Evolutionary conservation across 2,888 invertebrate species (phyloP).

Genomic region (Gerris lacustris): DNA sequence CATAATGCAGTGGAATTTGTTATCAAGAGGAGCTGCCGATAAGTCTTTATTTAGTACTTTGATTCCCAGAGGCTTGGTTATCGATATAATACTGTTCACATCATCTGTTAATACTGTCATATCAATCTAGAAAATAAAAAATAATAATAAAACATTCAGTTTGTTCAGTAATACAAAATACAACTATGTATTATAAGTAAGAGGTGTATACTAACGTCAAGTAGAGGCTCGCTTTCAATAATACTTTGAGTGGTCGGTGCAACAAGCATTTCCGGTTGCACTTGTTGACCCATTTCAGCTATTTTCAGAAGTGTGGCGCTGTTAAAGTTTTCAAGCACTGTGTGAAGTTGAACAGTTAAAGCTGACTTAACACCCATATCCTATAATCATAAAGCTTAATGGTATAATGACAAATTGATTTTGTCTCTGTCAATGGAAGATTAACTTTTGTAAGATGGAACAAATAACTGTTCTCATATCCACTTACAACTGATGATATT

Average conservation of each 20-base stretch:
- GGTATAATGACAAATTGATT: no score
- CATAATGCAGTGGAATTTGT: slow-evolving; percentile 54
- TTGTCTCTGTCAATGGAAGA: no score
- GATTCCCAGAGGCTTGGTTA: slow-evolving; percentile 48
- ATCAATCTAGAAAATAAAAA: slow-evolving; percentile 39
- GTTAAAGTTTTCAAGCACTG: slow-evolving; percentile 63
- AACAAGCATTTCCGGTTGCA: slow-evolving; percentile 53
- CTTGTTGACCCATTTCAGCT: slow-evolving; percentile 53
- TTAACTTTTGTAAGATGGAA: no score
- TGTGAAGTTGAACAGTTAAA: slow-evolving; percentile 54
- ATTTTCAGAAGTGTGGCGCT: slow-evolving; percentile 57
- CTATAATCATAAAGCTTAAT: not conserved
- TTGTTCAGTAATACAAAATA: no score
- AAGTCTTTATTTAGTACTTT: slow-evolving; percentile 54
- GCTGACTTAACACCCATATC: slow-evolving; percentile 37
- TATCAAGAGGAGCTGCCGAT: slow-evolving; percentile 45
- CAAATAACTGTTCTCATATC: no score
- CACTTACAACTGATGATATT: no score
- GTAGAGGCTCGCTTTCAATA: slow-evolving; percentile 60
- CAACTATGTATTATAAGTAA: no score
- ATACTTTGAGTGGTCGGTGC: slow-evolving; percentile 48
- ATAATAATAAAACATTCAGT: not conserved
- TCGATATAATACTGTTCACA: slow-evolving; percentile 43
- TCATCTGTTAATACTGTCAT: slow-evolving; percentile 45
- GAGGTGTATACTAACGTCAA: slow-evolving; percentile 39